Evolutionary conservation across 1,140 invertebrate species (phyloP).

Genomic region (Cepaea nemoralis): DNA sequence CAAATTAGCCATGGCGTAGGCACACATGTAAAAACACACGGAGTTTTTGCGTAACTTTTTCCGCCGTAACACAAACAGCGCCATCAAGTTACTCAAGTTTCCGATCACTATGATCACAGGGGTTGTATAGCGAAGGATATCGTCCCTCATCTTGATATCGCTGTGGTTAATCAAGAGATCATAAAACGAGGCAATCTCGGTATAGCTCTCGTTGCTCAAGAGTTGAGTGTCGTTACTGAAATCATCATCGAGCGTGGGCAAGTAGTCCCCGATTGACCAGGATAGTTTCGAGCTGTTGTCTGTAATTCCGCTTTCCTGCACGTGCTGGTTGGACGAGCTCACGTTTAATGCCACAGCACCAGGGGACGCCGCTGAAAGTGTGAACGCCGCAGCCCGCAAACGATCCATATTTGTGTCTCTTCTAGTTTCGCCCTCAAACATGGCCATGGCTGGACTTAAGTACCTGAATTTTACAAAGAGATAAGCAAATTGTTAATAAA

Average conservation of each 20-base stretch:
- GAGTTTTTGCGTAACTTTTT: constrained; percentile 59
- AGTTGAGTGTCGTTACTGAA: neutral
- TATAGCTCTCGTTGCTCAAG: neutral
- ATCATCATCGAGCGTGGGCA: neutral
- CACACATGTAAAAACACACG: constrained; percentile 64
- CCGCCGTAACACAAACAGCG: constrained; percentile 59
- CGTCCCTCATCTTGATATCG: constrained; percentile 48
- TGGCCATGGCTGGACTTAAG: no score
- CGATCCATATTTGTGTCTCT: no score
- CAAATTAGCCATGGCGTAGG: constrained; percentile 61
- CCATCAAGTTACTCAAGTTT: constrained; percentile 62
- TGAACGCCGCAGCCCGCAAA: no score
- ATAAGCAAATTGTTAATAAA: no score
- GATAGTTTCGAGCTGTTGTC: neutral
- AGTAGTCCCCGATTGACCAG: neutral
- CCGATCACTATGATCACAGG: constrained; percentile 65
- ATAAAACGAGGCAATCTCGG: constrained; percentile 20
- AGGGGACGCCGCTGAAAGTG: no score
- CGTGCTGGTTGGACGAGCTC: neutral
- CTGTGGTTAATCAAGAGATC: constrained; percentile 40
- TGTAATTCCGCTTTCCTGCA: neutral
- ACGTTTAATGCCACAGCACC: no score
- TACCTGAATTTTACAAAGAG: no score
- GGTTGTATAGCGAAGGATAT: constrained; percentile 52
- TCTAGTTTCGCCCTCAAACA: no score